Base-by-base conservation (phyloP, 1,140 invertebrate species). In the Eupeodes corollae region DNA sequence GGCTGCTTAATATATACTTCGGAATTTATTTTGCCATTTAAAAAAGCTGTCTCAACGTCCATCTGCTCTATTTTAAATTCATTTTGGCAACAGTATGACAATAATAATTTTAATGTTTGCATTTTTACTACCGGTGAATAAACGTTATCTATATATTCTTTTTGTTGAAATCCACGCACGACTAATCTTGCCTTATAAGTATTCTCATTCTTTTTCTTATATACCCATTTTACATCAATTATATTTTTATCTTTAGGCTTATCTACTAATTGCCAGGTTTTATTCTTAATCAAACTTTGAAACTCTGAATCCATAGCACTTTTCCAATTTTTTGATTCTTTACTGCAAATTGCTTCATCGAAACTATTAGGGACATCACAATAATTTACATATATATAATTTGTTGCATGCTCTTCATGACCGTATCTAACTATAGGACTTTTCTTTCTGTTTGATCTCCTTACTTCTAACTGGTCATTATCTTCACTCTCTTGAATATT, bases 1-100 rank as follows among this genome's bases (percentile, higher is more conserved):
- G 70, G 68, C 48, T 61, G 56, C 38, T 58, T 32, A 53, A 73
- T 63, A 44, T 58, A 73, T 1, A 74, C 58, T 34, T 57, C 58
- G 54, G 73, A 70, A n/a, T 70, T 49, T 9, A 74, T 42, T 10
- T 56, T 42, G 16, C 63, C 70, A 56, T 73, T 50, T 8, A 69
- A 47, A 52, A 69, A 70, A 1, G 68, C 67, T 15, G 59, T 68
- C 44, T 55, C 59, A 2, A 61, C 51, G 54, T 70, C 63, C 39
- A 60, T 52, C 34, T 60, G 61, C 30, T 52, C 30, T 31, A 61
- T 45, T 46, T 54, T 14, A 33, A 61, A 43, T 52, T 52, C 54
- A 42, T 47, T 49, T 58, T 53, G 33, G 52, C 30, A 56, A 50
- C 66, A 53, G 48, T 70, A 42, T 8, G 58, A 48, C 2, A 72